Evolutionary conservation across 2,797 vertebrate genomes (phyloP), one percentile per base, ranked within the genome.

Genomic region (Alca torda): DNA sequence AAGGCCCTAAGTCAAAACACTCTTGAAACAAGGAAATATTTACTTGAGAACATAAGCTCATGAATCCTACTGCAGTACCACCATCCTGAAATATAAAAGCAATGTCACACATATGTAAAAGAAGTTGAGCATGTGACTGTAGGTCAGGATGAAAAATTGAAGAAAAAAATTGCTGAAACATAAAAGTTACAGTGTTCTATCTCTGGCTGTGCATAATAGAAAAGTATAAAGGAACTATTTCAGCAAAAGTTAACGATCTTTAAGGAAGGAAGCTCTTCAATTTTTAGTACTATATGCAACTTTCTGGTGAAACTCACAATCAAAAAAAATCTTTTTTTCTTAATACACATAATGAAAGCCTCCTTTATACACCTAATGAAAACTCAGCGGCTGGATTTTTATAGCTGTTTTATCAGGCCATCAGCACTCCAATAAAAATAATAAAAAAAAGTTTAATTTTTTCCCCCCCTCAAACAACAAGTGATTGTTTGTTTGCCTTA

Each of bases 1-100:
- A 99, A 57, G 98, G 98, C 2, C 96, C 94, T 20, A 99, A 92
- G 56, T 99, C 97, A 94, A 99, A 99, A 96, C 97, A 98, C 7
- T 97, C 77, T 17, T 98, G 97, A 48, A 99, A 96, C 65, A 97
- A 79, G 31, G 98, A 87, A 85, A 99, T 9, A 50, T 99, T 97
- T 33, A 99, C 97, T 2, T 98, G 93, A 13, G 98, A 97, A 33
- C 97, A 98, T 37, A 99, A 86, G 6, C 98, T 98, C 98, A 99
- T 98, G 96, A 99, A 99, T 30, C 99, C 99, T 0, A 99, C 98
- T 8, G 98, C 97, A 39, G 35, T 41, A 20, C 97, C 98, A 28
- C 96, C 98, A 69, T 96, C 98, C 99, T 99, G 98, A 73, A 98
- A 98, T 16, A 91, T 2, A 73, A 91, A 95, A 96, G 86, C 67